Base-by-base conservation (phyloP, 2,888 invertebrate species). In the Chymomyza procnemis region DNA sequence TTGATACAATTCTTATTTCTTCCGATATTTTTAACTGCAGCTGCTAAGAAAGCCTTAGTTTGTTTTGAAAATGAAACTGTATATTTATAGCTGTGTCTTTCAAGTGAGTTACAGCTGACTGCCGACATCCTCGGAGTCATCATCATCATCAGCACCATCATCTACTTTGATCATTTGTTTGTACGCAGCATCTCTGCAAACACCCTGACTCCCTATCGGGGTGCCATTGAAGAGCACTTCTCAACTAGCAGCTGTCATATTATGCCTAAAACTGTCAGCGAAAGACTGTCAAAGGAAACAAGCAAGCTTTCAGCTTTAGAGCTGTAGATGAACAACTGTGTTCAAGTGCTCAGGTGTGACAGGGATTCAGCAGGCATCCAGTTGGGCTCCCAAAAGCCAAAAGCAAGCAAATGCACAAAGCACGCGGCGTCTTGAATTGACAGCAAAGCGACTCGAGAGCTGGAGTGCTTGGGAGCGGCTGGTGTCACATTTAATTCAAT, bases 401-500 rank as follows among this genome's bases (percentile, higher is more conserved):
- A n/a, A 21, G 18, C 54, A 18, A 21, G 14, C 21, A 54, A 54
- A 54, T 14, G 21, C 18, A 21, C 54, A 54, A 21, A 8, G 48
- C 48, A 50, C n/a, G n/a, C 16, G 1, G 1, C 47, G n/a, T 47
- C 47, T 16, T 47, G 47, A 14, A 47, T n/a, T 14, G n/a, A n/a
- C 48, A 66, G 14, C 64, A 64, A 58, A 55, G 69, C n/a, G n/a
- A 30, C 54, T 75, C 52, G 1, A 47, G 47, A n/a, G n/a, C 19
- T 16, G 4, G 18, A 18, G 48, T 6, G 14, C 6, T 18, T 21
- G 16, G 19, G 26, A 26, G 56, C 56, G 79, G 67, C 74, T 84
- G 85, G 70, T 79, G 77, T 81, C 80, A 74, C 76, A 76, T 80
- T 87, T 87, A 85, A 80, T 85, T 80, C 85, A 87, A 80, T 80